Evolutionary conservation across 2,888 invertebrate genomes (phyloP), one percentile per base, ranked within the genome.

Genomic region (Meteorus cinctellus): DNA sequence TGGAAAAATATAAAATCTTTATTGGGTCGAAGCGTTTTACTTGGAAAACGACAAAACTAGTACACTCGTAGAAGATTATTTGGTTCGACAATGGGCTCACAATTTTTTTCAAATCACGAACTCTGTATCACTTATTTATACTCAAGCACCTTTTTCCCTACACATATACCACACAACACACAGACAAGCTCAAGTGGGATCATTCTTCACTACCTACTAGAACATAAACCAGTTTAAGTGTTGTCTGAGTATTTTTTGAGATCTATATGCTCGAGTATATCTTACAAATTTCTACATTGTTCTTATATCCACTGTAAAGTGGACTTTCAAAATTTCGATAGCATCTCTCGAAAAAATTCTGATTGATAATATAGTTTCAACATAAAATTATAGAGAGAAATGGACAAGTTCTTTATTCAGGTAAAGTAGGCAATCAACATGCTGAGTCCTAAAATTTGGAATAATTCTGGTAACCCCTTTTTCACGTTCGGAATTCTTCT

Each of bases 1-100:
- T 55, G 55, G 55, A 8, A 19, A 55, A 55, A 55, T 55, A 55
- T 55, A 55, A 55, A 55, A 55, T 19, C 55, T 55, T 55, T 55
- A 55, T 55, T 55, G 55, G 55, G 55, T 55, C 24, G 55, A 24
- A 55, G 55, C 55, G 55, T 55, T 55, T 55, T 55, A 55, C 55
- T 55, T 55, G 55, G n/a, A 6, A 24, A 55, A 19, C 10, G 19
- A 55, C 55, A 55, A 19, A 55, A 55, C 55, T 8, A 55, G 55
- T 55, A 55, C 55, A 55, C 55, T 55, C 19, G n/a, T 19, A 55
- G 19, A 3, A 6, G 55, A 55, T 55, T 55, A 55, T 24, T 19
- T 55, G 19, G 55, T 55, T 55, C 8, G 19, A 55, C 55, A 55
- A 55, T 24, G 55, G 55, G 19, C 19, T 19, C 19, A 55, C 55